Base-by-base conservation (phyloP, 1,140 invertebrate genomes). In the Tetragnatha versicolor region DNA sequence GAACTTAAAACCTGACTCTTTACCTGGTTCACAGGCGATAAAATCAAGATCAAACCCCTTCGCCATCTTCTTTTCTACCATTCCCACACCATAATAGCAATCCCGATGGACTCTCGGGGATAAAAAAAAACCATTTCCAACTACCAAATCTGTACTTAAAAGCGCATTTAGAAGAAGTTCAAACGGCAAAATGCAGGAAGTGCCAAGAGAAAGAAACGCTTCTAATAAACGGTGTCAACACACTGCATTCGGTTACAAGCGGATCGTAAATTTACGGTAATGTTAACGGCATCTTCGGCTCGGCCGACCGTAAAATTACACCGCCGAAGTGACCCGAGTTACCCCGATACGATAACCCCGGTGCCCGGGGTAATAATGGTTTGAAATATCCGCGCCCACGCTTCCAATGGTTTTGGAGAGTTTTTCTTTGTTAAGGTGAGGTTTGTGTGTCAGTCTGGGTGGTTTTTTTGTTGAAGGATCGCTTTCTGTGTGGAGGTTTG, bases 101-200 rank as follows among this genome's bases (percentile, higher is more conserved):
- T 65, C 61, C 20, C 12, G 12, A 17, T 20, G 12, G 20, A 65
- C 61, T 27, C 33, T 42, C 29, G 22, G 5, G 29, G 42, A 17
- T 12, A 42, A 45, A 42, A 29, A 65, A 42, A 39, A 60, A 33
- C n/a, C n/a, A n/a, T n/a, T n/a, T n/a, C n/a, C n/a, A n/a, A n/a
- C n/a, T n/a, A n/a, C n/a, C n/a, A n/a, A n/a, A 73, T 60, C 69
- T 60, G 53, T 73, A 73, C 69, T 73, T 73, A 73, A 73, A 73
- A 73, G 51, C 60, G 9, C 69, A 73, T 73, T 73, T 73, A 60
- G 69, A 10, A 29, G 55, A 10, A 45, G 61, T 65, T 65, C 61
- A 65, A 72, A 73, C 51, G 58, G 53, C 51, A 73, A 73, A 73
- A 60, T 45, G 45, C 69, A 60, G 69, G 69, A 73, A 73, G 69